Evolutionary conservation across 1,140 invertebrate genomes (phyloP), one percentile per base, ranked within the genome.

Genomic region (Anastrepha ludens): DNA sequence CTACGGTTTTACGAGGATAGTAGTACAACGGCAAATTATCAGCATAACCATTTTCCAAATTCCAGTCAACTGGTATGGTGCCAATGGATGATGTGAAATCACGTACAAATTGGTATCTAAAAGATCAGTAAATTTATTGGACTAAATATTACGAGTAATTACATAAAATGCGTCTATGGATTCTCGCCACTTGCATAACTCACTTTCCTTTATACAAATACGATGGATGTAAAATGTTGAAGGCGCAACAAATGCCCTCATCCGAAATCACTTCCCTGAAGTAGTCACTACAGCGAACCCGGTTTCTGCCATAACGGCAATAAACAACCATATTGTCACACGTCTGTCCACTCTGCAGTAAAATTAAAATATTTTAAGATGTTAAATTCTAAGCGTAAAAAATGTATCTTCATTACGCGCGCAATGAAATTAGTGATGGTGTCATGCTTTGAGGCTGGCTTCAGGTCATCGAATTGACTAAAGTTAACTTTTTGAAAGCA

Each of bases 211-310:
- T 89, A 15, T 89, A 96, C 90, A 96, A 94, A 86, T 94, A 94
- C 78, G 96, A 94, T 29, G 94, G 92, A 81, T 96, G 95, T 2
- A 97, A 94, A 64, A 95, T 94, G 90, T 97, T 97, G 89, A 97
- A 97, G 11, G 96, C 95, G 92, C 96, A 97, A 90, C 96, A 97
- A 2, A 96, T 94, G 0, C 96, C 96, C 91, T 97, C 96, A 89
- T 97, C 96, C 0, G 96, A 96, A 59, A 97, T 93, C 17, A 96
- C 95, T 1, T 96, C 94, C 90, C 96, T 96, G 91, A 97, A 97
- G 58, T 96, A 90, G 15, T 95, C 94, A 4, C 94, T 93, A 90
- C 96, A 97, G 20, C 94, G 94, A 15, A 94, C 93, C 1, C 88
- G 88, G 17, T 93, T 93, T 0, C 94, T 94, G 88, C 95, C 94